A percentile compares a stretch with the other conserved stretches of the same genome.
Conservation (phyloP, 2,888 invertebrate species). For the Athalia rosae region DNA sequence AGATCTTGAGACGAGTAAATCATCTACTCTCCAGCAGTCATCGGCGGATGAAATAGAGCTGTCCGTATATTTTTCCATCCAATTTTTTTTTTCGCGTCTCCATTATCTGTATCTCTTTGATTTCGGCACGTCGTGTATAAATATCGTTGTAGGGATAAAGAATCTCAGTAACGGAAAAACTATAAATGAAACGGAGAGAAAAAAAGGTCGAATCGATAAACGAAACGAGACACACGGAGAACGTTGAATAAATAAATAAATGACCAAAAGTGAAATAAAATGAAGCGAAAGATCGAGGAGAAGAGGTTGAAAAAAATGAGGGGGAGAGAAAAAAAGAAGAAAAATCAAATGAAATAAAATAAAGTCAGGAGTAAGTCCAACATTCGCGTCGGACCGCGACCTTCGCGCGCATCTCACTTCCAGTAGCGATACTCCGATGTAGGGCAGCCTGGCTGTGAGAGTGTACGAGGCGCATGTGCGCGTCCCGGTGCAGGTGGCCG, state of each 20-base stretch:
- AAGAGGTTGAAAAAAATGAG: too few species aligned
- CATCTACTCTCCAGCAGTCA: not conserved
- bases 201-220: not conserved
- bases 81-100: not conserved
- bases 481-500: slow-evolving; percentile 60
- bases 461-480: slow-evolving; percentile 62
- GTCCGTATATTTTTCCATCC: not conserved
- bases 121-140: not conserved
- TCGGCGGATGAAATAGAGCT: not conserved
- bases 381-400: slow-evolving; percentile 44
- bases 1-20: slow-evolving; percentile 14
- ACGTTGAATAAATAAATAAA: not conserved
- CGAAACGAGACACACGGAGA: not conserved
- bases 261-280: not conserved
- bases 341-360: not conserved
- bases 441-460: slow-evolving; percentile 63
- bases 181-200: not conserved
- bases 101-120: too few species aligned
- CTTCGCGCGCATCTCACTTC: slow-evolving; percentile 4
- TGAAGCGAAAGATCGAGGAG: too few species aligned
- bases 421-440: slow-evolving; percentile 55
- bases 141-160: not conserved
- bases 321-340: not conserved
- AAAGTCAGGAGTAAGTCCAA: slow-evolving; percentile 48
- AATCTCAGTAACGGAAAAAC: not conserved